Evolutionary conservation across 2,888 invertebrate species (phyloP), one percentile per base, ranked within the genome.

Genomic region (Hemithea aestivaria): DNA sequence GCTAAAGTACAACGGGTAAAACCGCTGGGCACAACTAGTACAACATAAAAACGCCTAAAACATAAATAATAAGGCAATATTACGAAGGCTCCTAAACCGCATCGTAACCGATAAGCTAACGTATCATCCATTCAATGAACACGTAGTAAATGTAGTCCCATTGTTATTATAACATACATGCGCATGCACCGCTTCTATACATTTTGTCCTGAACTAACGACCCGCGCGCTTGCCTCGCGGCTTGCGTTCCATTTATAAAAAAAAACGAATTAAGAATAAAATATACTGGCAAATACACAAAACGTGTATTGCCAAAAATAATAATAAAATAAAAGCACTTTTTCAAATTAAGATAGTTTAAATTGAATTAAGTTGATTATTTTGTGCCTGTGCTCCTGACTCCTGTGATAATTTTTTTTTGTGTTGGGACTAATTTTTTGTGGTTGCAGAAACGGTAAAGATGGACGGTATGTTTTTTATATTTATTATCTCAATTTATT

Each of bases 91-190:
- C 7, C 8, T 23, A 9, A 4, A 22, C 23, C 27, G 1, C 21
- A 21, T 23, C 27, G 1, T 24, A 21, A 24, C 34, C 34, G 40
- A 35, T 40, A 35, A 40, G 23, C 27, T n/a, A 34, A 34, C 29
- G 33, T 31, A 43, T 31, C 31, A 42, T 22, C 32, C 24, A 41
- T 43, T 40, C 32, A 46, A 27, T 23, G 28, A 35, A 43, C 49
- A 50, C 51, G 50, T 53, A 50, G 31, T 31, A 20, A 9, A 6
- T 23, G 22, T 32, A 33, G 10, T 32, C 26, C 8, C 21, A 35
- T 47, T 45, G 51, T 41, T 51, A n/a, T n/a, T n/a, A n/a, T 53
- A 47, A 32, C 48, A 51, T 31, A 6, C 33, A 7, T 12, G 44
- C 35, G 32, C 32, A 7, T 7, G 24, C 39, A 30, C 35, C 10